These are phyloP conservation scores for Dissostichus mawsoni DNA, from an alignment of 2,113 vertebrate genomes.

Conservation along the genomic window DNA sequence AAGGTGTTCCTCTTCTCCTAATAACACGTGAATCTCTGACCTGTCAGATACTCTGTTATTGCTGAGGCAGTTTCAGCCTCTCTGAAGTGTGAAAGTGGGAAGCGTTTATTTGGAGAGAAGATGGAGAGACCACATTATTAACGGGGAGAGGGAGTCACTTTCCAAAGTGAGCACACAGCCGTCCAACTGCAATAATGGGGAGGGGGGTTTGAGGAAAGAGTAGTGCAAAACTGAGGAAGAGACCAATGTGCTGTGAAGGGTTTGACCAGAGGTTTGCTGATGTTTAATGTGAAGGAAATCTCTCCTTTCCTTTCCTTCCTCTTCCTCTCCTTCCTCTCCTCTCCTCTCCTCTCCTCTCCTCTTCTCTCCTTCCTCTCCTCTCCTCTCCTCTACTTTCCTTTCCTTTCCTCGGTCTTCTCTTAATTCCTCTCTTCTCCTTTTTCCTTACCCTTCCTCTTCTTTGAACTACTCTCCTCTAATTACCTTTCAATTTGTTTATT, in stretches of 20 bases:
- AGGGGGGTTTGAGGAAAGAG: constrained; percentile 32
- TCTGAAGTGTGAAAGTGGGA: constrained; percentile 51
- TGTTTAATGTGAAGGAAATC: constrained; percentile 45
- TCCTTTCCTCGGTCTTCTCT: too few species aligned
- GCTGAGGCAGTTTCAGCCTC: constrained; percentile 51
- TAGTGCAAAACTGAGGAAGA: constrained; percentile 14
- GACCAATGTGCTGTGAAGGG: constrained; percentile 36
- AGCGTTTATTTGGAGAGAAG: constrained; percentile 59
- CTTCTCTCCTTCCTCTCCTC: too few species aligned
- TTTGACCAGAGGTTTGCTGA: constrained; percentile 22
- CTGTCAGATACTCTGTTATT: constrained; percentile 58
- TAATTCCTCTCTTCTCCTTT: neutral
- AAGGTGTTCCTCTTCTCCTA: constrained; percentile 46
- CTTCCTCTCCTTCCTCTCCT: too few species aligned
- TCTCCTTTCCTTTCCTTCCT: neutral
- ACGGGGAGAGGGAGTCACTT: constrained; percentile 37
- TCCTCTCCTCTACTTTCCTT: too few species aligned
- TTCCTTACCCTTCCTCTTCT: too few species aligned
- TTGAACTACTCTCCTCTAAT: too few species aligned
- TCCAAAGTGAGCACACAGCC: constrained; percentile 53
- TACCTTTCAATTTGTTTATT: too few species aligned
- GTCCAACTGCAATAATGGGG: constrained; percentile 53
- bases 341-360: too few species aligned
- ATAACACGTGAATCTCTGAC: constrained; percentile 51
- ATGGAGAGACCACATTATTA: constrained; percentile 47